A percentile compares a stretch with the other conserved stretches of the same genome.
Evolutionary conservation across 1,140 invertebrate genomes (phyloP).

Genomic region (Pantala flavescens): DNA sequence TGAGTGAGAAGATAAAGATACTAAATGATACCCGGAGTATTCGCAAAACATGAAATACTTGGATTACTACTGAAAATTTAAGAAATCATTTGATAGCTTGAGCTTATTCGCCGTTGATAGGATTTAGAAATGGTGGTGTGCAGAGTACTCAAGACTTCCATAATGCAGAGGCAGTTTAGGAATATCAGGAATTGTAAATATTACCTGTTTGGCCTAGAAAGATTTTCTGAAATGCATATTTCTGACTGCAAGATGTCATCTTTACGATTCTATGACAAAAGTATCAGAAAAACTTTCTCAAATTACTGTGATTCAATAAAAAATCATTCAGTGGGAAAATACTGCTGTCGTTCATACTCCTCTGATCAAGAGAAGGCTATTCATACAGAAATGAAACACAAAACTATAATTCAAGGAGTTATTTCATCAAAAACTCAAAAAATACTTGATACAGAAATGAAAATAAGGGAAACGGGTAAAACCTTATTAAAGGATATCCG

Average conservation of each 20-base stretch:
- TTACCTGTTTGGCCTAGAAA: neutral
- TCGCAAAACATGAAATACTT: too few species aligned
- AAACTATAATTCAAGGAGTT: neutral
- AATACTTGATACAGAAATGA: constrained; percentile 42
- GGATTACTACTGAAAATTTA: too few species aligned
- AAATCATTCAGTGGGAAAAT: neutral
- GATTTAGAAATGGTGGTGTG: neutral
- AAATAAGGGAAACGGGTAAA: constrained; percentile 44
- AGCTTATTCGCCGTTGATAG: neutral
- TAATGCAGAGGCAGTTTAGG: neutral
- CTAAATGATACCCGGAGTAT: too few species aligned
- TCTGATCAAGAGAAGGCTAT: neutral
- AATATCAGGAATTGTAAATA: neutral
- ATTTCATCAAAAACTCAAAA: constrained; percentile 34
- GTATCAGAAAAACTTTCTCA: neutral
- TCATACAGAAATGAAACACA: neutral
- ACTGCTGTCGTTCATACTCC: neutral
- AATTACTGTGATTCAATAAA: neutral
- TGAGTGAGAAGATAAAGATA: too few species aligned
- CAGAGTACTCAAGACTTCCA: neutral
- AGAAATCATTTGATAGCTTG: too few species aligned
- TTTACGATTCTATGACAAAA: neutral
- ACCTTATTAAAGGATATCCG: constrained; percentile 52
- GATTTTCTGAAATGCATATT: neutral
- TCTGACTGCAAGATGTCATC: neutral